phyloP scores from a whole-genome alignment of 2,113 vertebrate genomes.

The Ptychochromis oligacanthus region DNA sequence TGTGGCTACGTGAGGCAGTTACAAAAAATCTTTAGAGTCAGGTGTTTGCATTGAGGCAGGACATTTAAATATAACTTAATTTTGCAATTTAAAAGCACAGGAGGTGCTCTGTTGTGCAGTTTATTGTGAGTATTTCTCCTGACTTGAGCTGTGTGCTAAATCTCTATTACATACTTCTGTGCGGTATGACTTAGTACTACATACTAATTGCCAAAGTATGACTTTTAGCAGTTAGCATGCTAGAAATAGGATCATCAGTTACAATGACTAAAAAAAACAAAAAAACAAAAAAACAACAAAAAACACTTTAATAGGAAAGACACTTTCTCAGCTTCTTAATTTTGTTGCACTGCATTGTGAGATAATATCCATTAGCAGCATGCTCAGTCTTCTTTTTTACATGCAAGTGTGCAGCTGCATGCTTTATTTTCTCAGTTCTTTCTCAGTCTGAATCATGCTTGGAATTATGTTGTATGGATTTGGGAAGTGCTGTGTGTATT shows the following conservation, averaged over 20 bases:
- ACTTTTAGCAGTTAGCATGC: not conserved
- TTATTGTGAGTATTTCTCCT: not conserved
- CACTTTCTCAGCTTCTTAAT: not conserved
- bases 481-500: not conserved
- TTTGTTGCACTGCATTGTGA: not conserved
- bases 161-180: not conserved
- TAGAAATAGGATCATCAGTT: not conserved
- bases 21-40: not conserved
- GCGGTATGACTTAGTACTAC: not conserved
- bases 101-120: not conserved
- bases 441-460: not conserved
- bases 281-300: too few species aligned
- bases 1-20: not conserved
- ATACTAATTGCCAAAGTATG: not conserved
- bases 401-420: not conserved
- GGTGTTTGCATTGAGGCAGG: not conserved
- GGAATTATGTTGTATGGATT: not conserved
- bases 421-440: not conserved
- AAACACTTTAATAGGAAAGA: not conserved
- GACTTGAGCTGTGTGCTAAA: not conserved
- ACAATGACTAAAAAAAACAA: too few species aligned
- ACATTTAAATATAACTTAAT: not conserved
- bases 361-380: not conserved
- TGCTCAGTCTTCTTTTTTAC: not conserved
- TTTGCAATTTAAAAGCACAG: not conserved